phyloP scores from a whole-genome alignment of 2,797 vertebrate species.

The Holocentrus rufus region DNA sequence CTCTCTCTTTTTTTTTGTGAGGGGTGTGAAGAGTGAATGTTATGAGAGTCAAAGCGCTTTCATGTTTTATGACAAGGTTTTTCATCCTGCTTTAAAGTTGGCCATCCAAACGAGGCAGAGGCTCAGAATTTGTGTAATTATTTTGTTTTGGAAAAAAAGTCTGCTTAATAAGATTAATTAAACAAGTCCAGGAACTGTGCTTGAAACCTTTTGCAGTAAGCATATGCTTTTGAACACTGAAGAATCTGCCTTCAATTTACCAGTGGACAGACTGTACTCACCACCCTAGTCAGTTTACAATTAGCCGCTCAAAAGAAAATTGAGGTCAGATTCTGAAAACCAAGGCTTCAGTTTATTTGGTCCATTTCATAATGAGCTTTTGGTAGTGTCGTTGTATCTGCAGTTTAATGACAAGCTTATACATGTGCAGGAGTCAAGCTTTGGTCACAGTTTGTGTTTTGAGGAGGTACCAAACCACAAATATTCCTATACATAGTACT shows the following conservation, averaged over 20 bases:
- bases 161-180: constrained; percentile 58
- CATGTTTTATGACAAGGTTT: constrained; percentile 61
- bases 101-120: constrained; percentile 48
- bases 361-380: background rate
- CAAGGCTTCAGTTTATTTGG: background rate
- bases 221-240: constrained; percentile 1
- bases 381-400: background rate
- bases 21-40: constrained; percentile 34
- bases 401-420: background rate
- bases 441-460: background rate
- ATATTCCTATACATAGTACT: background rate
- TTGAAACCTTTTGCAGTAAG: constrained; percentile 8
- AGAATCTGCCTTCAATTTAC: background rate
- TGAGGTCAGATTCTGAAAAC: background rate
- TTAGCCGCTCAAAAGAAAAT: background rate
- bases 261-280: background rate
- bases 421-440: background rate
- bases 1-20: constrained; percentile 8
- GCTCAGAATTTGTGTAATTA: constrained; percentile 52
- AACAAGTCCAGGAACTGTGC: constrained; percentile 22
- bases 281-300: background rate
- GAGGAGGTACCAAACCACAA: constrained; percentile 11
- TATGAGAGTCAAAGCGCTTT: constrained; percentile 53
- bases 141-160: constrained; percentile 61
- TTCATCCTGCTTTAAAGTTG: constrained; percentile 55